Conservation (phyloP, 2,888 invertebrate genomes). For the Sesia apiformis region DNA sequence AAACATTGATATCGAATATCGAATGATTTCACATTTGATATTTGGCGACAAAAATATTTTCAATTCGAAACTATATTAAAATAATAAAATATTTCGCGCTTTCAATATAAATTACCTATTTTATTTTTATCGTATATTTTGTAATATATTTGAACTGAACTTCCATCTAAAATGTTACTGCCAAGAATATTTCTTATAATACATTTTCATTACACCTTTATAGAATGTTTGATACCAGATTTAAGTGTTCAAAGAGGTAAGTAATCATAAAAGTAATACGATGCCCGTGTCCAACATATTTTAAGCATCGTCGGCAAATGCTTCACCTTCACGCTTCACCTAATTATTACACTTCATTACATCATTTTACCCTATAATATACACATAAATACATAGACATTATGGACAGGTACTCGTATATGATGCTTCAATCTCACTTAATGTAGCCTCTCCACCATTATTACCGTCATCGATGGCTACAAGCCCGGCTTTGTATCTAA, state of each 20-base stretch:
- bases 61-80: no score
- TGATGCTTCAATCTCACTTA: no score
- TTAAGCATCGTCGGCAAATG: neutral
- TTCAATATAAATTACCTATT: neutral
- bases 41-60: no score
- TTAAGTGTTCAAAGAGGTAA: conserved; percentile 43
- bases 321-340: conserved; percentile 3
- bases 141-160: neutral
- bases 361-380: conserved; percentile 1
- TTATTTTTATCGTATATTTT: neutral
- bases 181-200: conserved; percentile 17
- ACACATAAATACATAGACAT: neutral
- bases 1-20: no score
- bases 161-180: conserved; percentile 14
- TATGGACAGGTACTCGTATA: no score
- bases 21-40: no score
- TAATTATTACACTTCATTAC: conserved; percentile 6
- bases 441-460: no score
- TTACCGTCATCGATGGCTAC: no score
- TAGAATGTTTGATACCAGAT: conserved; percentile 32
- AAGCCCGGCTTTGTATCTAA: no score
- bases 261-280: conserved; percentile 9
- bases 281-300: neutral
- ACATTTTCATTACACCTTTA: conserved; percentile 18
- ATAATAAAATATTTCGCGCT: no score